Base-by-base conservation (phyloP, 2,888 invertebrate genomes). In the Orchestes rusci region DNA sequence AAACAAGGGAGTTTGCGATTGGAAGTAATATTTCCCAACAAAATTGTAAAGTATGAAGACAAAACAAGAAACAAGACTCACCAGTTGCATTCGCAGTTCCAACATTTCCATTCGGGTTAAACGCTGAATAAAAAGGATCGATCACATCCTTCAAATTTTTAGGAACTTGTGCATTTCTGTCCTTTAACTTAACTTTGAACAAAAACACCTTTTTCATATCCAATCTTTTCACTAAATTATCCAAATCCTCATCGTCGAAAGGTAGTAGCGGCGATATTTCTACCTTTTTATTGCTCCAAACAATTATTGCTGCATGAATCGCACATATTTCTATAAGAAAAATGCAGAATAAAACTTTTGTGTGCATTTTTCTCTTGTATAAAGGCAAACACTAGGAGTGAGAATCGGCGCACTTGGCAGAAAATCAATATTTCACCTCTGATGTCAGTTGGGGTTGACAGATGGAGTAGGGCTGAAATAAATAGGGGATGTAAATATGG, bases 51-150 rank as follows among this genome's bases (percentile, higher is more conserved):
- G n/a, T n/a, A n/a, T n/a, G n/a, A n/a, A n/a, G n/a, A n/a, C n/a
- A n/a, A n/a, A n/a, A n/a, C n/a, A n/a, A n/a, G n/a, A n/a, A n/a
- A n/a, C n/a, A n/a, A n/a, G n/a, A 8, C 41, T 39, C 59, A 67
- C 68, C 62, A 49, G 60, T 60, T 12, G 56, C 53, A 51, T 66
- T 59, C 28, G 63, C 59, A 16, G 59, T 51, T 19, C 53, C 55
- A 41, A 67, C 50, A 41, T 62, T 56, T 12, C 58, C 62, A 50
- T 63, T 68, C 1, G 66, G 63, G 37, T 60, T 60, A 48, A 64
- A 69, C 12, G 63, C 55, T 4, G 60, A 64, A 43, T 60, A 56
- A 51, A 58, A 60, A 20, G 59, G 62, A 28, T 56, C 45, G 4
- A 61, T 48, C 13, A 62, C 39, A 18, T 59, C 49, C 44, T 59